These are phyloP conservation scores for Psettodes erumei DNA, from an alignment of 2,113 vertebrate species.

Conservation along the genomic window DNA sequence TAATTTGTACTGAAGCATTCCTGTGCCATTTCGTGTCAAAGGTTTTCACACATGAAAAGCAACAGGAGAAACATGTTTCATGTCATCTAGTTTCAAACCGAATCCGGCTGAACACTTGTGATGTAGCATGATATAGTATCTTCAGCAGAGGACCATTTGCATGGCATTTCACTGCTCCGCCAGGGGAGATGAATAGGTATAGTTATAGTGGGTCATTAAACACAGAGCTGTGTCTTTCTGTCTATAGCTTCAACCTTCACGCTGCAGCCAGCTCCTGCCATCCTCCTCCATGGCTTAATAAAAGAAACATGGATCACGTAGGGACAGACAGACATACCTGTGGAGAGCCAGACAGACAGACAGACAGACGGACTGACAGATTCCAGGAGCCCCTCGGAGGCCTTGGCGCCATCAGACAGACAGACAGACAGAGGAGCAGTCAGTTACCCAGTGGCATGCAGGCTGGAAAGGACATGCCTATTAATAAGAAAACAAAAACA, in stretches of 20 bases:
- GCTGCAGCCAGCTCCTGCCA: conserved; percentile 58
- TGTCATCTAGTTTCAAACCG: neutral
- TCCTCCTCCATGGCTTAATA: conserved; percentile 51
- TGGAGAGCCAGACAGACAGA: conserved; percentile 63
- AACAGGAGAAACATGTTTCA: conserved; percentile 27
- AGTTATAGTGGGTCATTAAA: conserved; percentile 78
- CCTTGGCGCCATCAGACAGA: conserved; percentile 39
- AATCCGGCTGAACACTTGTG: conserved; percentile 28
- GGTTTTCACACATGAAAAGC: conserved; percentile 21
- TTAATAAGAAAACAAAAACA: neutral
- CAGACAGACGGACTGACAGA: conserved; percentile 58
- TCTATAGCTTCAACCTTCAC: conserved; percentile 78
- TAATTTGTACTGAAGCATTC: conserved; percentile 3
- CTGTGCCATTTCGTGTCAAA: conserved; percentile 16
- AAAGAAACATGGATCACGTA: conserved; percentile 58
- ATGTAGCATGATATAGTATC: conserved; percentile 55
- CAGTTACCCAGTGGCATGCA: conserved; percentile 22
- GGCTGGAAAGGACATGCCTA: conserved; percentile 17
- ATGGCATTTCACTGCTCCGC: conserved; percentile 55
- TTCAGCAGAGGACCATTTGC: conserved; percentile 54
- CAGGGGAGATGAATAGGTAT: conserved; percentile 74
- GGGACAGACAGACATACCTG: conserved; percentile 69
- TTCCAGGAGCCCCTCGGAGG: conserved; percentile 56
- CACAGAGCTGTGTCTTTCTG: conserved; percentile 64
- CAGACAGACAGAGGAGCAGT: conserved; percentile 12